Base-by-base conservation (phyloP, 2,888 invertebrate species). In the Automeris io region DNA sequence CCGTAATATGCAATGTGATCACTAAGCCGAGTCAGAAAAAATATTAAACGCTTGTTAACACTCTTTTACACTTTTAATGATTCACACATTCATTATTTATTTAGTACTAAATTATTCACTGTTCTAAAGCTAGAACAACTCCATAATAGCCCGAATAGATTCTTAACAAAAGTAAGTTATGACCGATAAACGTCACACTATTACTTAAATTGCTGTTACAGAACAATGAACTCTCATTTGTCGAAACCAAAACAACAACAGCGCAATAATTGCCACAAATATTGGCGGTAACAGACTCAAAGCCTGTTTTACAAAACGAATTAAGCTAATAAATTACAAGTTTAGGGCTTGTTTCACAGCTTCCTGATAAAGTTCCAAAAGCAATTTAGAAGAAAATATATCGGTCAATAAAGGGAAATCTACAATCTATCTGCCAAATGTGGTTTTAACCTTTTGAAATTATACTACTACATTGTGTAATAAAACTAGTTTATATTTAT, bases 381-480 rank as follows among this genome's bases (percentile, higher is more conserved):
- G 29, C 29, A 16, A 29, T 29, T 29, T 16, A 5, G 13, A 12
- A 26, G 12, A 12, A 25, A 35, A 23, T 23, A 29, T 16, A 1
- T 29, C 29, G 29, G 16, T 29, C n/a, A 29, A 7, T 40, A 40
- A 40, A 37, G 37, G 34, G 36, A 29, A 8, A 29, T 29, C 29
- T 18, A 16, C 18, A 35, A 35, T 24, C 13, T 35, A 35, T 35
- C 9, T 9, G 8, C 23, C 23, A 24, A 24, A 18, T 25, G 35
- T 12, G 26, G 18, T 25, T 26, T n/a, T 26, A 13, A 26, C n/a
- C n/a, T n/a, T n/a, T n/a, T n/a, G n/a, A n/a, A n/a, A n/a, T n/a
- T n/a, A n/a, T n/a, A n/a, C n/a, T n/a, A n/a, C n/a, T n/a, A n/a
- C n/a, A n/a, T n/a, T n/a, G n/a, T n/a, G n/a, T n/a, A n/a, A n/a